Evolutionary conservation across 2,888 invertebrate genomes (phyloP), one percentile per base, ranked within the genome.

Genomic region (Tortricodes alternella): DNA sequence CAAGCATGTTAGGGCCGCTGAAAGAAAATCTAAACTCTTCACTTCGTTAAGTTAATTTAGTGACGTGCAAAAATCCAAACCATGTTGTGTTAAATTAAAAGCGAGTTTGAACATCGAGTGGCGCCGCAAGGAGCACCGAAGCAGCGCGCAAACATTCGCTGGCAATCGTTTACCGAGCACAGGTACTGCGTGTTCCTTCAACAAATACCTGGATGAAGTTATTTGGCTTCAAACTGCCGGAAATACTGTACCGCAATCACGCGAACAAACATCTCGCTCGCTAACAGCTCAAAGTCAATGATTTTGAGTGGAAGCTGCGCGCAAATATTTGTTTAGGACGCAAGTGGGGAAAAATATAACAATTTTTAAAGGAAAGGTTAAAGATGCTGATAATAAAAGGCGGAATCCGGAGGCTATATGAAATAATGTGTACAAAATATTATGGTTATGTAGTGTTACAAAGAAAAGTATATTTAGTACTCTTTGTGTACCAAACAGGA

Each of bases 291-390:
- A 67, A 63, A 66, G 66, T 74, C 70, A 71, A 75, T 73, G 72
- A 73, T 76, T 68, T 67, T 63, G 62, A 61, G 66, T 53, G 68
- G 61, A 68, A 65, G 64, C 65, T 62, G 53, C 59, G 64, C 61
- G 62, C 59, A 67, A 66, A 70, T 69, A 72, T 73, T 71, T 70
- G 69, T 67, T 77, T 72, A 75, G 70, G 72, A 71, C 68, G 62
- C 58, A 64, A 63, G 34, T 48, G 41, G 44, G 64, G 66, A 66
- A 70, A 70, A 68, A 66, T 64, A 66, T 57, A 41, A 53, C 57
- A 51, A 34, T 52, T 61, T 52, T 59, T 46, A 46, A 57, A 43
- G 53, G 49, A 61, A 56, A 59, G 35, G 46, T 60, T 55, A 48
- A 51, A 46, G 35, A 56, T 44, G 41, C 43, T 37, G 43, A 21